These are phyloP conservation scores for Chaenocephalus aceratus DNA, from an alignment of 2,113 vertebrate genomes.

Conservation along the genomic window DNA sequence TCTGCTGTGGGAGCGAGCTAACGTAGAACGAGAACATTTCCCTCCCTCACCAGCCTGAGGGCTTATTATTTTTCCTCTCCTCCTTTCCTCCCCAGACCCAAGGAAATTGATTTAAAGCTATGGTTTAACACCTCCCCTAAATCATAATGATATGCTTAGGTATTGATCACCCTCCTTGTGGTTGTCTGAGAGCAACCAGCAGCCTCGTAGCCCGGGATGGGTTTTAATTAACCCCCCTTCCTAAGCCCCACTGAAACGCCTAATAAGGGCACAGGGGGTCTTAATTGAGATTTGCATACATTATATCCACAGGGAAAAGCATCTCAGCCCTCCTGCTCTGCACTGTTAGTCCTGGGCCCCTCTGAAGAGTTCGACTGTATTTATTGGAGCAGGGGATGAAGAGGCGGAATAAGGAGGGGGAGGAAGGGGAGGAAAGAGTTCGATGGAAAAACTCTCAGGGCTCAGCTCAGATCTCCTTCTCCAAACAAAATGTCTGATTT, in stretches of 20 bases:
- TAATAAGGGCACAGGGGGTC: conserved; percentile 74
- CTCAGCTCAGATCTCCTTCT: conserved; percentile 58
- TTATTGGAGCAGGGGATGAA: conserved; percentile 58
- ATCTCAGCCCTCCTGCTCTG: conserved; percentile 38
- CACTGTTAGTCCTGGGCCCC: conserved; percentile 40
- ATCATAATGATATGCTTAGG: conserved; percentile 78
- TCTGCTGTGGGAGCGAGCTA: conserved; percentile 61
- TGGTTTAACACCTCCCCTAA: conserved; percentile 79
- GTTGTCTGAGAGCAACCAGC: conserved; percentile 62
- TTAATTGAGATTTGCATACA: conserved; percentile 82
- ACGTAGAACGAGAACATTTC: conserved; percentile 60
- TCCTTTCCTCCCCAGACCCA: conserved; percentile 37
- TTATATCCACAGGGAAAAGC: conserved; percentile 67
- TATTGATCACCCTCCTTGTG: conserved; percentile 75
- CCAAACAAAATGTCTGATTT: conserved; percentile 71
- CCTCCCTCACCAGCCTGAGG: conserved; percentile 45
- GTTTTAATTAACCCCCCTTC: conserved; percentile 78
- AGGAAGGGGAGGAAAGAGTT: conserved; percentile 16
- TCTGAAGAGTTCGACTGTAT: conserved; percentile 56
- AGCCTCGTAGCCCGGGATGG: conserved; percentile 62
- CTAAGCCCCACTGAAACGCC: conserved; percentile 61
- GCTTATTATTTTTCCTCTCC: conserved; percentile 53
- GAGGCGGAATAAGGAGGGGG: conserved; percentile 18
- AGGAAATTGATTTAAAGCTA: conserved; percentile 72
- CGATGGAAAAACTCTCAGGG: conserved; percentile 63